Conservation (phyloP, 2,113 vertebrate species). For the Podarcis cretensis region DNA sequence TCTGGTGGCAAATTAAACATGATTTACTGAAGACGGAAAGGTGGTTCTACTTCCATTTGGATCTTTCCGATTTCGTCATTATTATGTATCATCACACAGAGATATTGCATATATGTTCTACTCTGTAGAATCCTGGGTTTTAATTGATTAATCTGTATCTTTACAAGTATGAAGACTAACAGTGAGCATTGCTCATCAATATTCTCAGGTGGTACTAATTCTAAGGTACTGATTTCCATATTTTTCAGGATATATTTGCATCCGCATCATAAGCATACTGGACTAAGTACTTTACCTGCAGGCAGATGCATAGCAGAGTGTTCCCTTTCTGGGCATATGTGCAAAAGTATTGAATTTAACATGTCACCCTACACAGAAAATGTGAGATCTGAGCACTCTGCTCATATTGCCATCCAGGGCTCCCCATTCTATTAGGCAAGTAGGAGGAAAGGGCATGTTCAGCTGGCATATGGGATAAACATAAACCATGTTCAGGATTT, state of each 20-base stretch:
- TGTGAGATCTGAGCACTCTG: background rate
- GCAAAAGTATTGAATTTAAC: background rate
- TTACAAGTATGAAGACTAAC: background rate
- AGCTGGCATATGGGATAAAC: background rate
- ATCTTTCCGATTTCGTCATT: background rate
- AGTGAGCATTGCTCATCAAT: background rate
- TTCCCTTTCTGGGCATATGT: background rate
- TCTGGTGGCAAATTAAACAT: background rate
- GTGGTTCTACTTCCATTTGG: background rate
- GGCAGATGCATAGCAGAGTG: background rate
- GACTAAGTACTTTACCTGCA: background rate
- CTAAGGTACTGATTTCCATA: background rate
- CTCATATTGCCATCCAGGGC: background rate
- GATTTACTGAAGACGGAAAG: background rate
- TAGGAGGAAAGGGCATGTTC: background rate
- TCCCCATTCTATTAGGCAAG: background rate
- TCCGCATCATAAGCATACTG: background rate
- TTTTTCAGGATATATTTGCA: background rate
- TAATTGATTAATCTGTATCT: background rate
- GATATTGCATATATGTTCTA: too few species aligned
- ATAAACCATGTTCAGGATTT: background rate
- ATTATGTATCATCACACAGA: background rate
- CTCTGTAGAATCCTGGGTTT: background rate
- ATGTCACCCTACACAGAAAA: background rate
- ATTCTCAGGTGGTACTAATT: background rate